phyloP scores from a whole-genome alignment of 2,888 invertebrate genomes.

The Bugulina stolonifera region DNA sequence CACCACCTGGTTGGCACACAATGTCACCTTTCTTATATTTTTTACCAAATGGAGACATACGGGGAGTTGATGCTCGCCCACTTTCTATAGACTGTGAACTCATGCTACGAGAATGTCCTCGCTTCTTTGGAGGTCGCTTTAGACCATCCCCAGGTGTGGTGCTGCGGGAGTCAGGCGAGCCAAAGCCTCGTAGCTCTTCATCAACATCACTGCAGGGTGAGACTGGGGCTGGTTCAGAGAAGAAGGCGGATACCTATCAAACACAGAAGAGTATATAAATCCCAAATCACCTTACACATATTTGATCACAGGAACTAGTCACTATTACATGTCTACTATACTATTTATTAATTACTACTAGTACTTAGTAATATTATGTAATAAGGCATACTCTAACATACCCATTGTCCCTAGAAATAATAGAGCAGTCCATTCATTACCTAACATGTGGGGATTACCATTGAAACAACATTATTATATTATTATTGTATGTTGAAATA shows the following conservation, averaged over 20 bases:
- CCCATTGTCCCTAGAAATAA: too few species aligned
- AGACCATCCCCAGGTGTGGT: neutral
- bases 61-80: slow-evolving; percentile 47
- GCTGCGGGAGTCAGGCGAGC: neutral
- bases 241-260: slow-evolving; percentile 1
- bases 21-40: slow-evolving; percentile 79
- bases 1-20: slow-evolving; percentile 85
- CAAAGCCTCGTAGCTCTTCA: slow-evolving; percentile 23
- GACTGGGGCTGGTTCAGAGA: neutral
- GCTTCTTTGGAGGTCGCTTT: slow-evolving; percentile 18
- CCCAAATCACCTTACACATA: too few species aligned
- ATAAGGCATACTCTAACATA: too few species aligned
- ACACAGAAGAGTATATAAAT: neutral
- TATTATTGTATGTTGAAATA: too few species aligned
- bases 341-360: too few species aligned
- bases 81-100: slow-evolving; percentile 49
- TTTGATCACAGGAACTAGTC: too few species aligned
- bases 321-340: too few species aligned
- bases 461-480: too few species aligned
- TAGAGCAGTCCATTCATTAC: too few species aligned
- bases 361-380: too few species aligned
- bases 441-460: too few species aligned
- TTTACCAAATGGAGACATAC: slow-evolving; percentile 39
- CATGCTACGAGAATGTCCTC: slow-evolving; percentile 34
- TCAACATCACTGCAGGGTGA: neutral